Conservation (phyloP, 2,113 vertebrate species). For the Ifrita kowaldi region DNA sequence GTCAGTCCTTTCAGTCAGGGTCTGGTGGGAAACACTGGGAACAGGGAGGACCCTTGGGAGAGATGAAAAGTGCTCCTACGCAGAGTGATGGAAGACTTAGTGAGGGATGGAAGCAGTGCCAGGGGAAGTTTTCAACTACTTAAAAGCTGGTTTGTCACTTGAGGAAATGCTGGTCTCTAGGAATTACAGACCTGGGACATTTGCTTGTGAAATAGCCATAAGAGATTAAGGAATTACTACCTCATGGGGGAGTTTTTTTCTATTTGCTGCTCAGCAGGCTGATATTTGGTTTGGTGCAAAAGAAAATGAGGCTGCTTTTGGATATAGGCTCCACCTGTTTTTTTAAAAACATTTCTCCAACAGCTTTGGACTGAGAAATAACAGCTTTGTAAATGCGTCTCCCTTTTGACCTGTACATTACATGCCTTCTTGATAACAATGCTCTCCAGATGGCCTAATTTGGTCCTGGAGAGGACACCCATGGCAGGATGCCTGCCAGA, state of each 20-base stretch:
- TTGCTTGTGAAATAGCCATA: not conserved
- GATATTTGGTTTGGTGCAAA: not conserved
- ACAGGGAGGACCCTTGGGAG: not conserved
- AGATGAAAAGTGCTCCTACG: not conserved
- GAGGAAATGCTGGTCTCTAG: not conserved
- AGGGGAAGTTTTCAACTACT: not conserved
- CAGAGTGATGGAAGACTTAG: not conserved
- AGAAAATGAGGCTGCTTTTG: not conserved
- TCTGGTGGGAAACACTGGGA: not conserved
- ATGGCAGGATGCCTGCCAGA: not conserved
- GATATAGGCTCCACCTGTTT: not conserved
- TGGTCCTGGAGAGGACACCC: not conserved
- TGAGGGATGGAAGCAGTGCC: not conserved
- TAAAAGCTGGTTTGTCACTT: not conserved
- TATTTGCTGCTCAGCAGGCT: not conserved
- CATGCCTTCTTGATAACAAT: fast-evolving
- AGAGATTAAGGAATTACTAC: not conserved
- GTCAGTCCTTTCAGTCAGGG: not conserved
- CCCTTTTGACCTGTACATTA: not conserved
- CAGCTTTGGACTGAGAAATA: not conserved
- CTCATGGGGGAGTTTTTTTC: not conserved
- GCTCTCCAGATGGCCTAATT: not conserved
- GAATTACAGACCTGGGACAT: not conserved
- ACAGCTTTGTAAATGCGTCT: not conserved
- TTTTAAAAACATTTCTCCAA: not conserved